Conservation (phyloP, 2,888 invertebrate species). For the Apeira syringaria region DNA sequence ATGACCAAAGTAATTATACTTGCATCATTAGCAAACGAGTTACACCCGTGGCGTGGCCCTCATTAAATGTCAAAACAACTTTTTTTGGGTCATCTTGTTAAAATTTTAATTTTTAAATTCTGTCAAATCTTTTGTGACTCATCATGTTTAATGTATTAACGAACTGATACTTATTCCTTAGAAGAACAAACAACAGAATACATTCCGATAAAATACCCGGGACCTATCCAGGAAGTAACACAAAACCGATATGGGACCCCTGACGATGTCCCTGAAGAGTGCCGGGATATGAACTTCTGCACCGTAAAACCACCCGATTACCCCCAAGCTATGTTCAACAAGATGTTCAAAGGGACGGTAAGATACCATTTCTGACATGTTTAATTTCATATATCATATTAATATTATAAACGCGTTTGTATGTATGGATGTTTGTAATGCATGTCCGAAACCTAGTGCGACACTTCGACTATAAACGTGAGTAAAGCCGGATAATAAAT, state of each 20-base stretch:
- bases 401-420: too few relatives aligned
- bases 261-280: slow-evolving; percentile 44
- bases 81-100: too few relatives aligned
- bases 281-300: slow-evolving; percentile 54
- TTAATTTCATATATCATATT: too few relatives aligned
- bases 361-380: too few relatives aligned
- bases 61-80: too few relatives aligned
- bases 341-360: slow-evolving; percentile 56
- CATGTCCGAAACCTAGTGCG: not conserved
- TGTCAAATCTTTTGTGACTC: too few relatives aligned
- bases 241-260: slow-evolving; percentile 37
- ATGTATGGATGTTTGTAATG: too few relatives aligned
- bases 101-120: not conserved
- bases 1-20: too few relatives aligned
- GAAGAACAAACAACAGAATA: slow-evolving; percentile 34
- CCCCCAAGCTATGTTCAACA: slow-evolving; percentile 55
- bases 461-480: too few relatives aligned
- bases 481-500: too few relatives aligned
- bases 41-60: too few relatives aligned
- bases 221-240: slow-evolving; percentile 43
- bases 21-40: too few relatives aligned
- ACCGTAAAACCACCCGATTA: slow-evolving; percentile 57
- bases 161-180: slow-evolving; percentile 4
- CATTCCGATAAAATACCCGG: slow-evolving; percentile 47
- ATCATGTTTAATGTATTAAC: not conserved